Conservation (phyloP, 2,797 vertebrate species). For the Sphaeramia orbicularis region DNA sequence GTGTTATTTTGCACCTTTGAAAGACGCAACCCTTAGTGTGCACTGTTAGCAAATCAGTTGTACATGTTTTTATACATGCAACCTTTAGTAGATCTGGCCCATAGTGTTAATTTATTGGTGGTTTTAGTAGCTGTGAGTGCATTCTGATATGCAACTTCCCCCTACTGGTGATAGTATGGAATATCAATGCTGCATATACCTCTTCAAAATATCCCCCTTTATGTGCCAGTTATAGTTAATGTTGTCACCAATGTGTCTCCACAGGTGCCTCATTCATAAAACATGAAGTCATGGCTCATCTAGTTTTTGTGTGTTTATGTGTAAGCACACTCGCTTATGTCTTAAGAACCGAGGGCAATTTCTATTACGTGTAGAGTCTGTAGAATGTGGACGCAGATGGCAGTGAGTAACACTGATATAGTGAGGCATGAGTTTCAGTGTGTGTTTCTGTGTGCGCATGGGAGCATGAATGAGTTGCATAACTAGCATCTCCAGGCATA, state of each 20-base stretch:
- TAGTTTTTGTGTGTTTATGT: slow-evolving; percentile 11
- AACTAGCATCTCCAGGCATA: slow-evolving; percentile 62
- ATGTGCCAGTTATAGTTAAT: background rate
- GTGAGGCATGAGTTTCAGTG: slow-evolving; percentile 39
- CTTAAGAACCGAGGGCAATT: slow-evolving; percentile 24
- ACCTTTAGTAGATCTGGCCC: too few relatives aligned
- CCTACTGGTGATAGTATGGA: too few relatives aligned
- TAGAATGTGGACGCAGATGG: slow-evolving; percentile 65
- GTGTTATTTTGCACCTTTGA: too few relatives aligned
- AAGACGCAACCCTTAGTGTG: too few relatives aligned
- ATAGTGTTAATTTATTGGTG: too few relatives aligned
- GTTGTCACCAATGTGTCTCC: slow-evolving; percentile 30
- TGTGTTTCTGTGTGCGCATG: slow-evolving; percentile 18
- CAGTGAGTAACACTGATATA: slow-evolving; percentile 47
- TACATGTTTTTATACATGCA: too few relatives aligned
- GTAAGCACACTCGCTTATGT: slow-evolving; percentile 5
- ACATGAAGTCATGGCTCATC: slow-evolving; percentile 43
- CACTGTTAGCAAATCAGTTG: too few relatives aligned
- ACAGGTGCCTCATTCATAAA: slow-evolving; percentile 66
- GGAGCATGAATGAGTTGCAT: slow-evolving; percentile 61
- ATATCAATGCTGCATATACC: too few relatives aligned
- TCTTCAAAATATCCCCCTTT: slow-evolving; percentile 33
- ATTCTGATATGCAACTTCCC: too few relatives aligned
- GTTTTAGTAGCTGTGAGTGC: too few relatives aligned
- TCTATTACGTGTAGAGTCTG: slow-evolving; percentile 45